Base-by-base conservation (phyloP, 2,797 vertebrate genomes). In the Tamandua tetradactyla region DNA sequence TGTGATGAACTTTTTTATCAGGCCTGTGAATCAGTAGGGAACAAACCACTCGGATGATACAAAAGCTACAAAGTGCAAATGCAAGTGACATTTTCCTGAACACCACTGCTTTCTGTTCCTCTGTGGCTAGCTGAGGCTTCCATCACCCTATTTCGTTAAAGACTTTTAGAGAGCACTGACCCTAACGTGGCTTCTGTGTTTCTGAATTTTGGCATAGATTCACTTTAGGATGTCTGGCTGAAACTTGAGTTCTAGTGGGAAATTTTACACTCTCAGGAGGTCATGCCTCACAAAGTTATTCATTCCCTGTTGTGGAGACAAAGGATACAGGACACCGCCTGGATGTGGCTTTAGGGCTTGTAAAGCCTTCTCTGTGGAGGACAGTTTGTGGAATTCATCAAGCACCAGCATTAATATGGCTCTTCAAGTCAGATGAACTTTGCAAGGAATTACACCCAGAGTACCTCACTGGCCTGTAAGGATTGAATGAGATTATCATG, bases 221-320 rank as follows among this genome's bases (percentile, higher is more conserved):
- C 47, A 66, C 22, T 4, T 91, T 40, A 52, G 44, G 27, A 12
- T 17, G 30, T 59, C 62, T 96, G 42, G 13, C 13, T 62, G 35
- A 47, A 96, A 93, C 17, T 57, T 68, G 71, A 84, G 12, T 3
- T 69, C 61, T 89, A 80, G 40, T 22, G 71, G 66, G 49, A 81
- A 92, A 92, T 49, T 25, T 71, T 40, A 49, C 20, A 32, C 11
- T 75, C 79, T 90, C 44, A 91, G 64, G 69, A 80, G 23, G 30
- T 88, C 89, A 86, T 22, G 94, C 57, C 83, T 96, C 79, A 35
- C 75, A 35, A 91, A 62, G 23, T 2, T 13, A 69, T 87, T 92
- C 79, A 69, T 2, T 82, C 72, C 23, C 61, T 5, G 1, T 75
- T 93, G 2, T 27, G 66, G 61, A 40, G 13, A 79, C 80, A 89